These are phyloP conservation scores for Sebastes kiyomatsui DNA, from an alignment of 2,797 vertebrate genomes.

Conservation along the genomic window DNA sequence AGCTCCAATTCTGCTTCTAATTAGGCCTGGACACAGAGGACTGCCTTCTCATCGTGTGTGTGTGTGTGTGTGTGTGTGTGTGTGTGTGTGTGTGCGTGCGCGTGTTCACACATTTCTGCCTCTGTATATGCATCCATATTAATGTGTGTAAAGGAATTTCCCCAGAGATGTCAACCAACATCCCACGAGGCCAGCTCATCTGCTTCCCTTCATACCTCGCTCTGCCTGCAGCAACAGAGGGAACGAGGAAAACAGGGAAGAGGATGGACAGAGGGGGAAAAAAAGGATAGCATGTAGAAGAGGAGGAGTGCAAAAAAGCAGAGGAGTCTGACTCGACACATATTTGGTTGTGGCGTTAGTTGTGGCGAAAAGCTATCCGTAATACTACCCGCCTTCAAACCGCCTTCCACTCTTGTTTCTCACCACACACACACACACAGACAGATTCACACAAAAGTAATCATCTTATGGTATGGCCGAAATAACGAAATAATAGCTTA, in stretches of 20 bases:
- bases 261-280: background rate
- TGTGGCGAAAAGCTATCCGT: conserved; percentile 28
- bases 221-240: conserved; percentile 14
- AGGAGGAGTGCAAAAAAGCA: conserved; percentile 1
- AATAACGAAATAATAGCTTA: conserved; percentile 67
- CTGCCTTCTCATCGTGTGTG: background rate
- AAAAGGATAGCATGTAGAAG: background rate
- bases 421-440: conserved; percentile 17
- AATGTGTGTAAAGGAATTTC: background rate
- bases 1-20: conserved; percentile 68
- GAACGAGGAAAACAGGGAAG: background rate
- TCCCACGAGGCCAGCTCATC: conserved; percentile 35
- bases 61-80: background rate
- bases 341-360: conserved; percentile 58
- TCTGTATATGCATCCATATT: conserved; percentile 7
- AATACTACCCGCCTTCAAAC: conserved; percentile 2
- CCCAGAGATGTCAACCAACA: background rate
- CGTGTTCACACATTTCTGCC: background rate
- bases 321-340: conserved; percentile 63
- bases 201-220: conserved; percentile 16
- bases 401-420: conserved; percentile 12
- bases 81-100: background rate
- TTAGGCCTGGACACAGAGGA: conserved; percentile 71
- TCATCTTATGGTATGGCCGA: conserved; percentile 36
- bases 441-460: conserved; percentile 39